Evolutionary conservation across 35 echinoderm and acorn worm species (phyloP).

Genomic region (Hemicentrotus pulcherrimus): DNA sequence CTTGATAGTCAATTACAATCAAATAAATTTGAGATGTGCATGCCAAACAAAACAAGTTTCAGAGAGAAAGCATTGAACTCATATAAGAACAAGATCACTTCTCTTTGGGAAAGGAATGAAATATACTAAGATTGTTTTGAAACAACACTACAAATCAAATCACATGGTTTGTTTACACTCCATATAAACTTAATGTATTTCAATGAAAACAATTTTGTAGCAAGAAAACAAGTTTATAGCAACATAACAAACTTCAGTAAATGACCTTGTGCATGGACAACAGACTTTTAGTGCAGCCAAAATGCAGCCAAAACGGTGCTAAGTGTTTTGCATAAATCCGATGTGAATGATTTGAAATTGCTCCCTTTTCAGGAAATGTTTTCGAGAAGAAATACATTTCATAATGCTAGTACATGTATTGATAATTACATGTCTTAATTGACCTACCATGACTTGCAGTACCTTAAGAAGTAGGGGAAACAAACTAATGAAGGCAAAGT

Average conservation of each 20-base stretch:
- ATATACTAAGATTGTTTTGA: neutral
- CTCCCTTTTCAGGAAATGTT: too few species aligned
- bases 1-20: neutral
- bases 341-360: too few species aligned
- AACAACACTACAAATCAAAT: neutral
- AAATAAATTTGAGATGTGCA: neutral
- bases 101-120: neutral
- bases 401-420: too few species aligned
- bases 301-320: too few species aligned
- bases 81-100: neutral
- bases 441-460: too few species aligned
- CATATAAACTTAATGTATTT: neutral
- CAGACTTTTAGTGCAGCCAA: neutral
- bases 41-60: neutral
- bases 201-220: neutral
- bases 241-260: neutral
- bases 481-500: too few species aligned
- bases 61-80: neutral
- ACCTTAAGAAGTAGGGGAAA: too few species aligned
- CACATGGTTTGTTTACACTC: neutral
- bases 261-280: neutral
- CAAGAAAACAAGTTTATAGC: too few species aligned
- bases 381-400: too few species aligned
- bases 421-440: too few species aligned
- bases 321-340: too few species aligned